A percentile compares a stretch with the other conserved stretches of the same genome.
phyloP scores from a whole-genome alignment of 1,140 invertebrate species.

The Micrasema longulum region DNA sequence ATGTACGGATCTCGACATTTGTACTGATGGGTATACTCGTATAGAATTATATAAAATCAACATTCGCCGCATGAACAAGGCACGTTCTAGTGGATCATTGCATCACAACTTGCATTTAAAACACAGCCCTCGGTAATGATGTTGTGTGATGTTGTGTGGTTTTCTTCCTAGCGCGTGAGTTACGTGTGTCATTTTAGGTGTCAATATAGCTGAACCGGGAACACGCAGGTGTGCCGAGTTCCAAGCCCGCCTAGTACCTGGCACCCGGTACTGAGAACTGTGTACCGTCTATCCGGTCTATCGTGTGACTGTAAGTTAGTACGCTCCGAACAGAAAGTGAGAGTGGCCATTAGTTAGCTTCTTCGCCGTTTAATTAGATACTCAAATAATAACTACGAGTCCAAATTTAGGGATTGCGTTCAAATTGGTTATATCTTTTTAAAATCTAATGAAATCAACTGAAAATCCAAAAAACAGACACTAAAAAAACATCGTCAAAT shows the following conservation, averaged over 20 bases:
- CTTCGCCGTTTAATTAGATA: not conserved
- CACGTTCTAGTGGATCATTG: not conserved
- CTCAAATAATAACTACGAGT: no score
- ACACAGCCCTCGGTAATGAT: not conserved
- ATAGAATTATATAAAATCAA: not conserved
- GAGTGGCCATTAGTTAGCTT: not conserved
- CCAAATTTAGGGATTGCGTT: no score
- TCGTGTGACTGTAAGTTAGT: no score
- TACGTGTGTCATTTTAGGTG: slow-evolving; percentile 10
- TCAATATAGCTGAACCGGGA: not conserved
- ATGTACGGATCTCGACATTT: no score
- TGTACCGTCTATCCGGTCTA: no score
- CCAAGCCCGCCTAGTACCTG: no score
- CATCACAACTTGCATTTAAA: not conserved
- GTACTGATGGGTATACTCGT: not conserved
- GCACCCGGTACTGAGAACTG: no score
- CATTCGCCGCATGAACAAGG: not conserved
- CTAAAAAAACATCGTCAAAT: no score
- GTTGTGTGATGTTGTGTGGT: not conserved
- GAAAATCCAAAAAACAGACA: no score
- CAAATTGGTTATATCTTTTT: no score
- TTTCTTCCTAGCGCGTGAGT: slow-evolving; percentile 14
- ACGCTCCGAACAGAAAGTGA: slow-evolving; percentile 7
- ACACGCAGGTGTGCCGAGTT: not conserved
- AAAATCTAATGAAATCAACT: no score